Evolutionary conservation across 1,140 invertebrate species (phyloP).

Genomic region (Epicauta chinensis): DNA sequence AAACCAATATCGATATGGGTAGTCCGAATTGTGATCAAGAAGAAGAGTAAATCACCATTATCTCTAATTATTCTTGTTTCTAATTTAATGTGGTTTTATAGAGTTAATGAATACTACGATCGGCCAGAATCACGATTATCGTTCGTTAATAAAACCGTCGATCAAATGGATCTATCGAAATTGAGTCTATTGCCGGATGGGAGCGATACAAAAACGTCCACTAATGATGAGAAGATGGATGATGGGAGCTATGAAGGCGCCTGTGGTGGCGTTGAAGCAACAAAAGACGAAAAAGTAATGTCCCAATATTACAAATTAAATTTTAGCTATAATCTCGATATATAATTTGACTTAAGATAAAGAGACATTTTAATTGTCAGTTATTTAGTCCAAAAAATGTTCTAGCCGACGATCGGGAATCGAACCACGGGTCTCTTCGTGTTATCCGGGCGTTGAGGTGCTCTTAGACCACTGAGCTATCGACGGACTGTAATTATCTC

Average conservation of each 20-base stretch:
- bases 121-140: conserved; percentile 48
- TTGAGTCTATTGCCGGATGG: conserved; percentile 36
- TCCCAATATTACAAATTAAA: too few relatives aligned
- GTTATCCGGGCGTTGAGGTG: too few relatives aligned
- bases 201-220: too few relatives aligned
- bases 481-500: too few relatives aligned
- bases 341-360: too few relatives aligned
- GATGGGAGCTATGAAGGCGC: conserved; percentile 20
- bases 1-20: conserved; percentile 48
- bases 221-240: conserved; percentile 22
- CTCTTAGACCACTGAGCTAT: too few relatives aligned
- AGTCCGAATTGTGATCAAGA: conserved; percentile 38
- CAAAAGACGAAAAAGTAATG: conserved; percentile 31
- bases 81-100: too few relatives aligned
- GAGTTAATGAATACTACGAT: conserved; percentile 41
- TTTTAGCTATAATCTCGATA: too few relatives aligned
- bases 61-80: conserved; percentile 1
- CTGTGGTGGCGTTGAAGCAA: conserved; percentile 20
- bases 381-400: too few relatives aligned
- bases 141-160: conserved; percentile 38
- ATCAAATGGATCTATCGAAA: conserved; percentile 37
- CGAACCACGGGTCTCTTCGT: too few relatives aligned
- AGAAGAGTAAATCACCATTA: conserved; percentile 24
- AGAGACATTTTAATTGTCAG: too few relatives aligned
- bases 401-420: too few relatives aligned